Conservation (phyloP, 23 tunicate genomes). For the Ciona savignyi region DNA sequence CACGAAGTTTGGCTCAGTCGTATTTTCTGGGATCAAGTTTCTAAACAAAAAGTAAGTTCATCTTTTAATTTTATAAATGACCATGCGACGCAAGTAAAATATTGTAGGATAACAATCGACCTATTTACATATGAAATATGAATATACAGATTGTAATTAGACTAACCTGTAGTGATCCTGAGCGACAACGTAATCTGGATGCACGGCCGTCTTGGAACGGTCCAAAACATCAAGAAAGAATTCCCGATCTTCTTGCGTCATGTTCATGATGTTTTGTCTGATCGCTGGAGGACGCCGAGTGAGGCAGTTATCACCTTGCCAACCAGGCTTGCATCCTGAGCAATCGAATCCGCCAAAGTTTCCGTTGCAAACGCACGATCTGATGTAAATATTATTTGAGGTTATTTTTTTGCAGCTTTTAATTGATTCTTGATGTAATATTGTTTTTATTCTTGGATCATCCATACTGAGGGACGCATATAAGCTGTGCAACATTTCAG, state of each 20-base stretch:
- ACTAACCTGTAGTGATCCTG: constrained; percentile 79
- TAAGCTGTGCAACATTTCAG: neutral
- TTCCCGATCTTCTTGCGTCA: constrained; percentile 36
- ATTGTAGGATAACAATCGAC: too few relatives aligned
- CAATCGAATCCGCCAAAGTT: constrained; percentile 90
- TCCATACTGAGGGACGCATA: too few relatives aligned
- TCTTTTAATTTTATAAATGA: too few relatives aligned
- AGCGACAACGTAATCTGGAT: constrained; percentile 90
- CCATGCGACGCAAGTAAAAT: too few relatives aligned
- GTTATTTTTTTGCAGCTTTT: too few relatives aligned
- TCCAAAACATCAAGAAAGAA: constrained; percentile 56
- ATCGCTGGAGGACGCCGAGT: constrained; percentile 31
- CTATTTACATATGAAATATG: too few relatives aligned
- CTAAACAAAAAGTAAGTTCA: constrained; percentile 47
- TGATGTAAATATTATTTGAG: too few relatives aligned
- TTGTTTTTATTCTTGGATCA: too few relatives aligned
- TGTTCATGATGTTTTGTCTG: constrained; percentile 45
- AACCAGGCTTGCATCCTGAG: constrained; percentile 69
- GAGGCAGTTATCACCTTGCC: constrained; percentile 64
- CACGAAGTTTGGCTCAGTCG: constrained; percentile 71
- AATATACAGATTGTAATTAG: too few relatives aligned
- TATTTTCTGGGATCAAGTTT: constrained; percentile 70
- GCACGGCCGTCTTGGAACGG: constrained; percentile 65
- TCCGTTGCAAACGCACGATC: constrained; percentile 66
- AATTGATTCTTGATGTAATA: too few relatives aligned